phyloP scores from a whole-genome alignment of 2,888 invertebrate species.

The Ormyrus nitidulus region DNA sequence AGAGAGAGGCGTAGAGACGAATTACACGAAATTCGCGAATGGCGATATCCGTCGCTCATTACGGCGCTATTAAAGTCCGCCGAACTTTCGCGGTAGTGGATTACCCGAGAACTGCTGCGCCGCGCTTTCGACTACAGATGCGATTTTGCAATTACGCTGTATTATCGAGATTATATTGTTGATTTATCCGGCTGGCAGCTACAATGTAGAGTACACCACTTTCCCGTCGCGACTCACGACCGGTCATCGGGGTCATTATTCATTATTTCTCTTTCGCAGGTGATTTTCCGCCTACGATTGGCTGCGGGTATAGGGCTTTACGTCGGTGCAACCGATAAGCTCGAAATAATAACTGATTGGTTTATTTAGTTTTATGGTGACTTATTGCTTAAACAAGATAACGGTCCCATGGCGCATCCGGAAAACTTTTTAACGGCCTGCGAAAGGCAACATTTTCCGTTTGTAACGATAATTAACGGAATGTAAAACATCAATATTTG shows the following conservation, averaged over 20 bases:
- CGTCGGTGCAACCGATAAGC: slow-evolving; percentile 33
- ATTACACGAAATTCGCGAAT: slow-evolving; percentile 20
- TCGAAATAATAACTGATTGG: slow-evolving; percentile 45
- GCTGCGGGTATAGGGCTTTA: not conserved
- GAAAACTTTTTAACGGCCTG: slow-evolving; percentile 28
- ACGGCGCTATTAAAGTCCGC: slow-evolving; percentile 40
- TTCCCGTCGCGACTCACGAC: not conserved
- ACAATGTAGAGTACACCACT: not conserved
- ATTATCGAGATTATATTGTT: slow-evolving; percentile 49
- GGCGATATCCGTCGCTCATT: slow-evolving; percentile 38
- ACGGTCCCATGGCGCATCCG: not conserved
- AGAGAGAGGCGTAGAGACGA: not conserved
- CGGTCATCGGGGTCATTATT: slow-evolving; percentile 23
- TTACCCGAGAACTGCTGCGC: slow-evolving; percentile 1
- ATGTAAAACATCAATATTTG: slow-evolving; percentile 28
- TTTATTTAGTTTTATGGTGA: slow-evolving; percentile 46
- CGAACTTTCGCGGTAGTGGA: slow-evolving; percentile 25
- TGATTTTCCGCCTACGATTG: not conserved
- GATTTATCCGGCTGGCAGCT: slow-evolving; percentile 28
- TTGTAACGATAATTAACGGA: slow-evolving; percentile 7
- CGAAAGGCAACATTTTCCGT: not conserved
- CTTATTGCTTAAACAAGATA: slow-evolving; percentile 43
- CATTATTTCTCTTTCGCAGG: slow-evolving; percentile 28
- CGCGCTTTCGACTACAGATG: slow-evolving; percentile 1
- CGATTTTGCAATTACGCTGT: slow-evolving; percentile 46